Evolutionary conservation across 2,888 invertebrate species (phyloP), one percentile per base, ranked within the genome.

Genomic region (Sinhomidia bicolor): DNA sequence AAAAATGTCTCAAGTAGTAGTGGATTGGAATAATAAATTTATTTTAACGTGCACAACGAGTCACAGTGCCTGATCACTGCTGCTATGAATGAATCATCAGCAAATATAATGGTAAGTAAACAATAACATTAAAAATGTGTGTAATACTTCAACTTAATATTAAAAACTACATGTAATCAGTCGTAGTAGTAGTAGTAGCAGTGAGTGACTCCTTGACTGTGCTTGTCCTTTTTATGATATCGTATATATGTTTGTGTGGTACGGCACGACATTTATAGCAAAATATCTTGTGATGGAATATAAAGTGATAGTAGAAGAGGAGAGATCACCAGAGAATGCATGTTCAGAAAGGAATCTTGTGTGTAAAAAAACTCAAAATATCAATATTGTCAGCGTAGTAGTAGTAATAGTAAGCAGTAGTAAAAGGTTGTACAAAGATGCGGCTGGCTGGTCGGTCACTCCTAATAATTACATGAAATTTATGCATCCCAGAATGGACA

Each of bases 371-470:
- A 14, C 76, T 29, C 26, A 51, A 78, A 78, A 78, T 78, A 78
- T 78, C 76, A 78, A 78, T 79, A 79, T 41, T 79, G 85, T 79
- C 85, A 79, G 85, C 68, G 41, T 54, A 79, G 51, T n/a, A n/a
- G n/a, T n/a, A n/a, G n/a, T n/a, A n/a, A n/a, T n/a, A n/a, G n/a
- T n/a, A n/a, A n/a, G n/a, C n/a, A n/a, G n/a, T n/a, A n/a, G n/a
- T n/a, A 85, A 14, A 51, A 36, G 9, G 9, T 9, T 85, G n/a
- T 20, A 62, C 14, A 71, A 51, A 86, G 86, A 86, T 85, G 86
- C 44, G 71, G 80, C 76, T 86, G 86, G 84, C 36, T 36, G 36
- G 36, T 84, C 84, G 84, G 86, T 86, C 86, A 86, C 86, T 86
- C 86, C 86, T 86, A 85, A 85, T 85, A 57, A 79, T 78, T 85